A percentile compares a stretch with the other conserved stretches of the same genome.
phyloP scores from a whole-genome alignment of 2,113 vertebrate species.

The Jacana jacana region DNA sequence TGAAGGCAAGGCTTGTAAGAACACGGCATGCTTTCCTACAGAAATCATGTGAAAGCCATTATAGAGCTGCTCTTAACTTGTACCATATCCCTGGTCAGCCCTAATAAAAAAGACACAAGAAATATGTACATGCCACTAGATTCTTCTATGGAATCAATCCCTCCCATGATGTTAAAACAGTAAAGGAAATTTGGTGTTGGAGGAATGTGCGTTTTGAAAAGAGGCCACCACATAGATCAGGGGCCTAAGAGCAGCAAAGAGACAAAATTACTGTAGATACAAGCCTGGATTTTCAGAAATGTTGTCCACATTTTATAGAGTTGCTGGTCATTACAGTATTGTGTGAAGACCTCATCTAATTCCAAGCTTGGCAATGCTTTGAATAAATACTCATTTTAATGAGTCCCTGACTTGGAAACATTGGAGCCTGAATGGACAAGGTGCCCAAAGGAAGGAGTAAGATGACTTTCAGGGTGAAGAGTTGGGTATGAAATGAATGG shows the following conservation, averaged over 20 bases:
- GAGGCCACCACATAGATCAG: neutral
- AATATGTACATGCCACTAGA: neutral
- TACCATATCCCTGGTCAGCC: conserved; percentile 22
- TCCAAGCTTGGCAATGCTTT: neutral
- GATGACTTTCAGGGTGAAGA: neutral
- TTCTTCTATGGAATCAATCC: conserved; percentile 22
- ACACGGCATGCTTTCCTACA: conserved; percentile 6
- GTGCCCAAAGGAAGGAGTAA: neutral
- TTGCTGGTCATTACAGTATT: neutral
- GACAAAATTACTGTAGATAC: neutral
- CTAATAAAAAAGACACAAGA: conserved; percentile 29
- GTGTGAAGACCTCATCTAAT: neutral
- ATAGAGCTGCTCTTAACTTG: conserved; percentile 37
- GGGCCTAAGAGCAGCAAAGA: neutral
- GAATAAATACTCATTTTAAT: neutral
- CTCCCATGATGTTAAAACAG: neutral
- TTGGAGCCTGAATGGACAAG: neutral
- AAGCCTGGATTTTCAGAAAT: neutral
- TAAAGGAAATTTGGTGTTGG: neutral
- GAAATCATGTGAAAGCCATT: conserved; percentile 50
- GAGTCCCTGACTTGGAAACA: neutral
- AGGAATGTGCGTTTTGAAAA: neutral
- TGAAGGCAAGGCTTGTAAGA: conserved; percentile 28
- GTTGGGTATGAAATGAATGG: neutral
- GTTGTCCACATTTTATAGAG: neutral